phyloP scores from a whole-genome alignment of 2,113 vertebrate genomes.

The Anolis carolinensis region DNA sequence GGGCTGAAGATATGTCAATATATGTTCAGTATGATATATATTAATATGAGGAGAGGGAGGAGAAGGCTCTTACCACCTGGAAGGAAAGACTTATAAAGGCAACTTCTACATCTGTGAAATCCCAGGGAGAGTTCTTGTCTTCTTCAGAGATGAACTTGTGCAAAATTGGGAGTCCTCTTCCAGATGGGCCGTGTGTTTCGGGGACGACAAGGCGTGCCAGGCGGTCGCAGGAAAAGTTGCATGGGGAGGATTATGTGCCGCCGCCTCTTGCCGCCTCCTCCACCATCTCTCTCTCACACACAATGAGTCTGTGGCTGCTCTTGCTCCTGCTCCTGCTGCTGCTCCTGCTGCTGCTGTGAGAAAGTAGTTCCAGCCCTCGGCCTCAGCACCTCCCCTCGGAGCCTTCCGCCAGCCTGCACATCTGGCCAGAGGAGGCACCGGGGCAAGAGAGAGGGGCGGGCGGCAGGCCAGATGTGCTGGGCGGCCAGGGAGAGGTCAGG shows the following conservation, averaged over 20 bases:
- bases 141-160: slow-evolving; percentile 1
- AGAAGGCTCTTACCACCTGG: neutral
- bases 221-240: slow-evolving; percentile 18
- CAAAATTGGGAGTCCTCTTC: neutral
- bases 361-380: slow-evolving; percentile 47
- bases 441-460: neutral
- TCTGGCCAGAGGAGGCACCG: slow-evolving; percentile 42
- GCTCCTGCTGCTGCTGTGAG: slow-evolving; percentile 15
- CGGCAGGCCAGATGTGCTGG: neutral
- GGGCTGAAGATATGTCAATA: too few relatives aligned
- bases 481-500: neutral
- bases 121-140: neutral
- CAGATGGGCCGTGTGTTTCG: too few relatives aligned
- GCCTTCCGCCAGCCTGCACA: slow-evolving; percentile 39
- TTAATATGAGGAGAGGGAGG: too few relatives aligned
- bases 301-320: slow-evolving; percentile 16
- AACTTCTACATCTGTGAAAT: neutral
- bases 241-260: neutral
- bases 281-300: slow-evolving; percentile 28
- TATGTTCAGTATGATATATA: too few relatives aligned
- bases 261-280: neutral
- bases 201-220: too few relatives aligned
- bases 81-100: too few relatives aligned
- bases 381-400: slow-evolving; percentile 39
- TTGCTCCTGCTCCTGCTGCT: neutral